A percentile compares a stretch with the other conserved stretches of the same genome.
Evolutionary conservation across 2,797 vertebrate species (phyloP).

Genomic region (Eulemur albifrons): DNA sequence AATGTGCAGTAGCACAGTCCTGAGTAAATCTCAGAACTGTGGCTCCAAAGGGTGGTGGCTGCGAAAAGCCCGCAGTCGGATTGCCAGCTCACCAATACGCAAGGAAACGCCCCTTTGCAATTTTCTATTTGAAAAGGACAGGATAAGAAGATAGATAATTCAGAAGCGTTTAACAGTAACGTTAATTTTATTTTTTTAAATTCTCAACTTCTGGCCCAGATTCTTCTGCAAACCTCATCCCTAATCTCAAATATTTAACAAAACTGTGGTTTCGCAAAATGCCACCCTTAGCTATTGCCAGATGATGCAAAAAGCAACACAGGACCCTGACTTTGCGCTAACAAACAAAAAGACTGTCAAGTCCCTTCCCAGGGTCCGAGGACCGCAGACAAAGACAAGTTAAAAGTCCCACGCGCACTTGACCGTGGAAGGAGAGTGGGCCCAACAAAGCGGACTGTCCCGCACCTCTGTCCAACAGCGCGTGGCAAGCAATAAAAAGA

Average conservation of each 20-base stretch:
- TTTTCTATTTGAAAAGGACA: not conserved
- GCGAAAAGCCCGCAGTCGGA: not conserved
- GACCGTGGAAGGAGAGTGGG: not conserved
- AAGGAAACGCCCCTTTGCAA: slow-evolving; percentile 40
- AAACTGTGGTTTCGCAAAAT: not conserved
- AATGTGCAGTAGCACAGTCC: not conserved
- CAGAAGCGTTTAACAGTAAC: not conserved
- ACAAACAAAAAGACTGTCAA: not conserved
- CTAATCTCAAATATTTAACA: not conserved
- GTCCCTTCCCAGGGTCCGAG: not conserved
- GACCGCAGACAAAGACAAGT: not conserved
- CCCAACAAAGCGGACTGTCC: not conserved
- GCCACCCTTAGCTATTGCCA: not conserved
- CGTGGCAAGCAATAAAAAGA: not conserved
- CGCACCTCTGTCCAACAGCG: not conserved
- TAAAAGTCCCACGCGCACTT: not conserved
- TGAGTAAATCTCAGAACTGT: not conserved
- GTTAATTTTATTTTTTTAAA: not conserved
- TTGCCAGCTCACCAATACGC: slow-evolving; percentile 66
- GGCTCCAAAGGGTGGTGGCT: not conserved
- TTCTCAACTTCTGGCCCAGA: not conserved
- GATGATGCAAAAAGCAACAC: not conserved
- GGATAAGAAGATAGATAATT: not conserved
- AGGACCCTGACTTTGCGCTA: not conserved
- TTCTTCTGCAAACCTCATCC: not conserved